phyloP scores from a whole-genome alignment of 2,113 vertebrate species.

The Sitta europaea region DNA sequence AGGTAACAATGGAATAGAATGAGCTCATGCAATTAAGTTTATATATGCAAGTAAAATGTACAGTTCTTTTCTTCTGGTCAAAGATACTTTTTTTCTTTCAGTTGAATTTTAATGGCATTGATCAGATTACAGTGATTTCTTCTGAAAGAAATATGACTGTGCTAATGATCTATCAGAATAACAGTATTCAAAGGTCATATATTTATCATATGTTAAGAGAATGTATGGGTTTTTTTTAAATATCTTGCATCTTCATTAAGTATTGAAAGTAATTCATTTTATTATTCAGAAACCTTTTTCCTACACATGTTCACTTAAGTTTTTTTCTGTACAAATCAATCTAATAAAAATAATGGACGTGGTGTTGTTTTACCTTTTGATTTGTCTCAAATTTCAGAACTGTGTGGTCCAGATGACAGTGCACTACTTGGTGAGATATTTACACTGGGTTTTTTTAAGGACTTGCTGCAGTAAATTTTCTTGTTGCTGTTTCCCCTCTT shows the following conservation, averaged over 20 bases:
- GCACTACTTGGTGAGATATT: not conserved
- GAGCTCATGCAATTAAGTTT: not conserved
- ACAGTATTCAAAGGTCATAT: not conserved
- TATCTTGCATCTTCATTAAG: not conserved
- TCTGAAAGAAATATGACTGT: not conserved
- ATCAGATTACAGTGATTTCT: not conserved
- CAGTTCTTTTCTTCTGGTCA: not conserved
- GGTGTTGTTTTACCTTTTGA: not conserved
- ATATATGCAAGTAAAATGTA: not conserved
- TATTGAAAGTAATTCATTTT: not conserved
- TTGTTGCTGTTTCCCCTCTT: not conserved
- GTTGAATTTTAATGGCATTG: not conserved
- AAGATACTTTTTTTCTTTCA: not conserved
- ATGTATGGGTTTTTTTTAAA: not conserved
- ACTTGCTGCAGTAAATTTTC: not conserved
- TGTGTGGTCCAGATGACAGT: rapidly evolving
- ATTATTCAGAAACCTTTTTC: not conserved
- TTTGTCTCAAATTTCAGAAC: not conserved
- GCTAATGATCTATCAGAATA: not conserved
- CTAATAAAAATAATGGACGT: not conserved
- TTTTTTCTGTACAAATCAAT: not conserved
- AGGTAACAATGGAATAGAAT: not conserved
- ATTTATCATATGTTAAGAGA: not conserved
- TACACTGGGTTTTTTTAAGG: not conserved
- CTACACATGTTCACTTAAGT: not conserved